Base-by-base conservation (phyloP, 2,888 invertebrate species). In the Morpho helenor region DNA sequence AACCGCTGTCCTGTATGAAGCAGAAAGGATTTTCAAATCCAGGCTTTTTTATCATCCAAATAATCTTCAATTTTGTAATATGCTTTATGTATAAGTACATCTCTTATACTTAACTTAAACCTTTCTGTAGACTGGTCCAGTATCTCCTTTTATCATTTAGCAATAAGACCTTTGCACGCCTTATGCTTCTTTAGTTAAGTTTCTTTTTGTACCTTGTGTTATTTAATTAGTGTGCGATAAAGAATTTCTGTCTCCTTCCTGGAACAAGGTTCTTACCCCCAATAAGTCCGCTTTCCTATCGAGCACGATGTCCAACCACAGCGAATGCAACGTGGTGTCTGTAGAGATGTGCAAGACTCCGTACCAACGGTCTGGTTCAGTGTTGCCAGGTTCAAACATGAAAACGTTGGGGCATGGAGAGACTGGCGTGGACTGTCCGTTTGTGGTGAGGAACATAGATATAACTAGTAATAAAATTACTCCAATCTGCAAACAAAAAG, bases 361-460 rank as follows among this genome's bases (percentile, higher is more conserved):
- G 68, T 93, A 93, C 93, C 93, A 94, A 41, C 92, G 75, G 42
- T 92, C 92, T 0, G 86, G 80, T 68, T 93, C 93, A 0, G 86
- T 79, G 1, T 90, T 85, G 0, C 87, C 82, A 0, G 87, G 84
- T 60, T 92, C 92, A 73, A 93, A 94, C 53, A 78, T 79, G 75
- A 94, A 94, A 44, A 93, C 87, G 60, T 89, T 85, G 10, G 93
- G 93, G 65, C 94, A 94, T 2, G 94, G 94, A 1, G 91, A 91
- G 16, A 70, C 63, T 0, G 89, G 87, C 0, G 81, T 71, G 31
- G 71, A 75, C 68, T 87, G 86, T 65, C 81, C 79, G 41, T 70
- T 64, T 0, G 78, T 75, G 0, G 79, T 78, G 7, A 66, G 73
- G 16, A 73, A 74, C 41, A 85, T 68, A 0, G 71, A 68, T 10